phyloP scores from a whole-genome alignment of 2,797 vertebrate species.

The Tachyglossus aculeatus region DNA sequence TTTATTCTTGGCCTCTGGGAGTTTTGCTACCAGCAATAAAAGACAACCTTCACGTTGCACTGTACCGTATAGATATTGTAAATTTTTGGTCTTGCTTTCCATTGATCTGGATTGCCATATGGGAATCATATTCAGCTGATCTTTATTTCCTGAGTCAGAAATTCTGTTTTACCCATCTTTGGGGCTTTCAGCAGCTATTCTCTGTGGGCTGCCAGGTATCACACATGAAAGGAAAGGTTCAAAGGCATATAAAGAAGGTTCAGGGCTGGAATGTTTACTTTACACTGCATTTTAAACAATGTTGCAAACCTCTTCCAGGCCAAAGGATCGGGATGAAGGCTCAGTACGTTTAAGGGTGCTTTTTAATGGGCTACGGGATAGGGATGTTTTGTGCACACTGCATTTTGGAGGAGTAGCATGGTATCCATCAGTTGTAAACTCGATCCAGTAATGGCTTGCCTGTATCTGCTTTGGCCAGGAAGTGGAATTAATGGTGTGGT shows the following conservation, averaged over 20 bases:
- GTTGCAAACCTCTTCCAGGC: constrained; percentile 74
- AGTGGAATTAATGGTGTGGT: constrained; percentile 39
- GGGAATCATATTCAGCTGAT: constrained; percentile 81
- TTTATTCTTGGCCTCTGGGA: constrained; percentile 69
- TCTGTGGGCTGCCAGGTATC: constrained; percentile 74
- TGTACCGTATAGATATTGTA: constrained; percentile 74
- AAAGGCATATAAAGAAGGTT: constrained; percentile 77
- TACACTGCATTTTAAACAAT: constrained; percentile 61
- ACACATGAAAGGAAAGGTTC: constrained; percentile 81
- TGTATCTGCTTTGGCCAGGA: constrained; percentile 17
- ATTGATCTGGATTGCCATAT: constrained; percentile 79
- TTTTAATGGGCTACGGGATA: constrained; percentile 51
- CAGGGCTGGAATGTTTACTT: constrained; percentile 78
- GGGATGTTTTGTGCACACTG: constrained; percentile 40
- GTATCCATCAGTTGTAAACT: constrained; percentile 45
- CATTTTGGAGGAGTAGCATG: constrained; percentile 48
- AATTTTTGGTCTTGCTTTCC: constrained; percentile 77
- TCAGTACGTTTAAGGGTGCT: constrained; percentile 64
- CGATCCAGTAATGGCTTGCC: constrained; percentile 26
- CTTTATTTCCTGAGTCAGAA: constrained; percentile 84
- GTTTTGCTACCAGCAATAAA: constrained; percentile 74
- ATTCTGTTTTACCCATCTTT: constrained; percentile 82
- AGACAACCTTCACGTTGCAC: constrained; percentile 72
- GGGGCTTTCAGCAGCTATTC: constrained; percentile 76
- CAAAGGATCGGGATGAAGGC: constrained; percentile 65